These are phyloP conservation scores for Panagrolaimus sp. DNA, from an alignment of 1,140 invertebrate genomes.

Conservation along the genomic window DNA sequence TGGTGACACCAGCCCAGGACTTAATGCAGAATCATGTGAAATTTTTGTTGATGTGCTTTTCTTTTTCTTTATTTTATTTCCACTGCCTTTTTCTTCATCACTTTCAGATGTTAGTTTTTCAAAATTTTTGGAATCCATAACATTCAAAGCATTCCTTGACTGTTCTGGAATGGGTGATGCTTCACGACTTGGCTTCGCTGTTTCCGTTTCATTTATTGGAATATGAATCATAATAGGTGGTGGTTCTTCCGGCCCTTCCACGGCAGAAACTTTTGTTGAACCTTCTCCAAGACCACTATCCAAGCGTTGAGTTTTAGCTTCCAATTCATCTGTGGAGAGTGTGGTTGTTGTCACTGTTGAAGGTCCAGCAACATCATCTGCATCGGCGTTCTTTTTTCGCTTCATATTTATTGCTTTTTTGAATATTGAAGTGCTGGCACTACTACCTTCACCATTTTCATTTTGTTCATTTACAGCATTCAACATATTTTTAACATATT, in stretches of 20 bases:
- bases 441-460: not conserved
- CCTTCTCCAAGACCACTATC: constrained; percentile 12
- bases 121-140: not conserved
- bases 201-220: not conserved
- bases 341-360: not conserved
- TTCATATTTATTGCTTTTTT: not conserved
- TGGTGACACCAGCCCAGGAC: constrained; percentile 10
- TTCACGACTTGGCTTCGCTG: not conserved
- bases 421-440: not conserved
- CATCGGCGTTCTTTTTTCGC: not conserved
- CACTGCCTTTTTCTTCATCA: not conserved
- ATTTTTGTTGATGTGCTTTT: constrained; percentile 10
- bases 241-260: constrained; percentile 2
- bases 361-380: not conserved
- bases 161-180: constrained; percentile 4
- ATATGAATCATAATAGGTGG: not conserved
- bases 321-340: not conserved
- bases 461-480: constrained; percentile 29
- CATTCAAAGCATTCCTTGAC: not conserved
- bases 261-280: constrained; percentile 9
- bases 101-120: constrained; percentile 9
- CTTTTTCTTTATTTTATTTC: not conserved
- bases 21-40: constrained; percentile 13
- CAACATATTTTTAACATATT: constrained; percentile 45
- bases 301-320: not conserved